Base-by-base conservation (phyloP, 2,113 vertebrate genomes). In the Oncorhynchus kisutch region DNA sequence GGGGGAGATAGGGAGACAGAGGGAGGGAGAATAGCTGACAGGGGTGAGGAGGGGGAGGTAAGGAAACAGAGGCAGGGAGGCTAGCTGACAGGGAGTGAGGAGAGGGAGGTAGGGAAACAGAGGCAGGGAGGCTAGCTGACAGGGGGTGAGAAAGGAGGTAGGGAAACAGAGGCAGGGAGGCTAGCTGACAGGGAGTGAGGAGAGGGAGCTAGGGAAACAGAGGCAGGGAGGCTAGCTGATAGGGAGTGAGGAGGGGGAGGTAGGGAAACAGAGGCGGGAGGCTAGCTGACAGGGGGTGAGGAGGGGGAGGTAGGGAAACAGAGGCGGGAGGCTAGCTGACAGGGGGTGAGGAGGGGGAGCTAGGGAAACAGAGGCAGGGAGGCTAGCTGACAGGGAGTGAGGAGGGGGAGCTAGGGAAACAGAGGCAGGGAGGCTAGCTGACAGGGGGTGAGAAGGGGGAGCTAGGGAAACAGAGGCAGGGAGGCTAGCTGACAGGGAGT, bases 151-250 rank as follows among this genome's bases (percentile, higher is more conserved):
- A 25, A 18, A 16, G 20, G 34, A 22, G 7, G 20, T 3, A 8
- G 39, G 68, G 68, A 34, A 45, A 31, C 22, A n/a, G 16, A 57
- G 39, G 25, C 69, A 45, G 24, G 24, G 66, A 31, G 4, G 1
- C 20, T 73, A 69, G 49, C 39, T 77, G 79, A 73, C 75, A 69
- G 64, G 60, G 75, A 51, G 67, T 68, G 69, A 64, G 22, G 0
- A 22, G 48, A 12, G 48, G 13, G 34, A 34, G 34, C 1, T 7
- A 29, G 29, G 39, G 66, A 27, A 1, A 69, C 2, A 25, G 16
- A 18, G 34, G 39, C 18, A 34, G 34, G 34, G 34, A 34, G 34
- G 0, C 0, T 34, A 34, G 34, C 34, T 34, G 34, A 34, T 6
- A 34, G 31, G 34, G 31, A 1, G 34, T 34, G 34, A 34, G 34